phyloP scores from a whole-genome alignment of 2,888 invertebrate genomes.

The Unio pictorum region DNA sequence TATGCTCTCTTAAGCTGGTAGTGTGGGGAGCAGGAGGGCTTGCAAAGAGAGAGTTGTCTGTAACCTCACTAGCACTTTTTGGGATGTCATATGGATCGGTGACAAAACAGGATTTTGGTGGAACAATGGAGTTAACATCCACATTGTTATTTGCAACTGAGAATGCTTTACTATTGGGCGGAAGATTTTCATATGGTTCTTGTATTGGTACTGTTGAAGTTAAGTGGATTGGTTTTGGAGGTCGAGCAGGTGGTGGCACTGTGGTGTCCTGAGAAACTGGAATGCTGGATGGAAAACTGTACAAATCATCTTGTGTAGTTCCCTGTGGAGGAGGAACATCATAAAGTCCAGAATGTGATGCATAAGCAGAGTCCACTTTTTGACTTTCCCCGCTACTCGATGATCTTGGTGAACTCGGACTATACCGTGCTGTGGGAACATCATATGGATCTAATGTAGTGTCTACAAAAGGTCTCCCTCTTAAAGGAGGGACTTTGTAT shows the following conservation, averaged over 20 bases:
- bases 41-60: conserved; percentile 25
- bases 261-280: conserved; percentile 19
- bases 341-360: conserved; percentile 38
- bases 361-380: conserved; percentile 45
- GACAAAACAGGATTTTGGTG: conserved; percentile 12
- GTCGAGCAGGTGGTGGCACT: conserved; percentile 43
- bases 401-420: conserved; percentile 47
- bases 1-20: conserved; percentile 35
- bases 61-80: conserved; percentile 15
- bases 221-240: conserved; percentile 46
- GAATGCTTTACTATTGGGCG: conserved; percentile 47
- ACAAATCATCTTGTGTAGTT: conserved; percentile 38
- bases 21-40: conserved; percentile 41
- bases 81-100: conserved; percentile 46
- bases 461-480: not conserved
- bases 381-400: conserved; percentile 47
- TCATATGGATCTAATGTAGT: conserved; percentile 42
- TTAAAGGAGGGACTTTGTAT: conserved; percentile 42
- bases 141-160: conserved; percentile 18
- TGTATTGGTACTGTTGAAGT: conserved; percentile 18
- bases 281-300: conserved; percentile 50
- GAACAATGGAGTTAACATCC: conserved; percentile 43
- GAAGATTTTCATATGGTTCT: conserved; percentile 63
- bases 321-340: conserved; percentile 36
- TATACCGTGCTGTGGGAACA: conserved; percentile 48